These are phyloP conservation scores for Oligia latruncula DNA, from an alignment of 2,888 invertebrate species.

Conservation along the genomic window DNA sequence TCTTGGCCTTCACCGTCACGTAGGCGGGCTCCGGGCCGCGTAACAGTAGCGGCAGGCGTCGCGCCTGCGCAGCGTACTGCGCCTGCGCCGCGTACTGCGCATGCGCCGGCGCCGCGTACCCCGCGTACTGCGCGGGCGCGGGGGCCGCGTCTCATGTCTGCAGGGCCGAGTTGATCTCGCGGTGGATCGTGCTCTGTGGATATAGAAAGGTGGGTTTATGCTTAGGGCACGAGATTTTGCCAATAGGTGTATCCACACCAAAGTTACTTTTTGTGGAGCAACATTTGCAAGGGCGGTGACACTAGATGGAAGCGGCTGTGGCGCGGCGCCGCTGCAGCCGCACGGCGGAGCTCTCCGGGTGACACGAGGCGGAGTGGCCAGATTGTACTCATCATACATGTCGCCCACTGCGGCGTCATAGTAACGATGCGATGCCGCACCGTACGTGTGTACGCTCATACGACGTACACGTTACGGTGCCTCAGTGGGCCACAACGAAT, in stretches of 20 bases:
- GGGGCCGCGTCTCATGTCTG: conserved; percentile 92
- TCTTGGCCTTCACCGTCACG: conserved; percentile 83
- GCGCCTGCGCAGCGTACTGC: neutral
- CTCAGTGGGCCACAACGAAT: neutral
- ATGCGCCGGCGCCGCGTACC: conserved; percentile 50
- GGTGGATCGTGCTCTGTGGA: conserved; percentile 92
- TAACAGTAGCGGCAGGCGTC: conserved; percentile 35
- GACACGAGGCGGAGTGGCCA: neutral
- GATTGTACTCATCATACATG: neutral
- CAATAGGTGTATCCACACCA: neutral
- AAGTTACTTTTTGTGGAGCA: neutral
- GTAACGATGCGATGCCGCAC: too few relatives aligned
- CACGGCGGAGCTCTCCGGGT: too few relatives aligned
- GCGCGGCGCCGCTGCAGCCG: too few relatives aligned
- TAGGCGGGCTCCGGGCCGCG: conserved; percentile 77
- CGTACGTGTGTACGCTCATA: neutral
- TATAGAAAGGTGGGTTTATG: neutral
- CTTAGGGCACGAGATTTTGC: neutral
- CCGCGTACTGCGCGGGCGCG: conserved; percentile 77
- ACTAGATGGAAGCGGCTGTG: too few relatives aligned
- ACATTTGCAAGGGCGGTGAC: neutral
- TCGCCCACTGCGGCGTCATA: neutral
- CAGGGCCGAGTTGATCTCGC: conserved; percentile 95
- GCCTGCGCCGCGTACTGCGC: neutral
- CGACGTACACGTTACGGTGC: neutral